Evolutionary conservation across 2,888 invertebrate species (phyloP).

Genomic region (Phytoseiulus persimilis): DNA sequence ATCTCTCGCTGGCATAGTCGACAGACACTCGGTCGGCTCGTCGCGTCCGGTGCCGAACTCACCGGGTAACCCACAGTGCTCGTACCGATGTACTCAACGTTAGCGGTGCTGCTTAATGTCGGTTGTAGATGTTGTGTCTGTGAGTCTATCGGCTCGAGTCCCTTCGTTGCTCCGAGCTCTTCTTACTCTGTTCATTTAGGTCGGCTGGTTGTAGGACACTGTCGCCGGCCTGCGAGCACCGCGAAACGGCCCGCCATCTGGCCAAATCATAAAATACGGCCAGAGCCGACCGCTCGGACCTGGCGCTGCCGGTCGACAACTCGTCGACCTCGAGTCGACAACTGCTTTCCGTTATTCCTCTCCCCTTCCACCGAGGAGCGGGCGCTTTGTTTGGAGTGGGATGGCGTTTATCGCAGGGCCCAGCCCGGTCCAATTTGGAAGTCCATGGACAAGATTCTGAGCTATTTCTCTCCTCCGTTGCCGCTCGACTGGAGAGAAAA

Average conservation of each 20-base stretch:
- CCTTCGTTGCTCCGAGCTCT: too few relatives aligned
- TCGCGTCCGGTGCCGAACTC: neutral
- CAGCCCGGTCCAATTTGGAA: neutral
- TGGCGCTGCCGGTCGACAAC: neutral
- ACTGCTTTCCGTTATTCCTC: neutral
- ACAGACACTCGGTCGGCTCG: neutral
- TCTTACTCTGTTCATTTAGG: neutral
- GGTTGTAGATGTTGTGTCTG: neutral
- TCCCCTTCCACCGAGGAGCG: neutral
- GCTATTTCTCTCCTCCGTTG: neutral
- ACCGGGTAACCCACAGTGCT: neutral
- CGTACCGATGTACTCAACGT: neutral
- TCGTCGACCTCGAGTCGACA: neutral
- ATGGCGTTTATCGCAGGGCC: neutral
- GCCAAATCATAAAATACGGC: constrained; percentile 5
- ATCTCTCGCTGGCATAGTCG: neutral
- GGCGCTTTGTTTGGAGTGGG: neutral
- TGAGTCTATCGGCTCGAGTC: neutral
- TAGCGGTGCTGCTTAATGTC: neutral
- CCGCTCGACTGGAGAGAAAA: neutral
- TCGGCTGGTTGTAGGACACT: neutral
- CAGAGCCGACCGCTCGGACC: neutral
- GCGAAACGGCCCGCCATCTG: neutral
- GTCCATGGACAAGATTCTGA: neutral
- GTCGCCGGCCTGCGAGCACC: neutral